Evolutionary conservation across 2,888 invertebrate genomes (phyloP).

Genomic region (Mythimna ferrago): DNA sequence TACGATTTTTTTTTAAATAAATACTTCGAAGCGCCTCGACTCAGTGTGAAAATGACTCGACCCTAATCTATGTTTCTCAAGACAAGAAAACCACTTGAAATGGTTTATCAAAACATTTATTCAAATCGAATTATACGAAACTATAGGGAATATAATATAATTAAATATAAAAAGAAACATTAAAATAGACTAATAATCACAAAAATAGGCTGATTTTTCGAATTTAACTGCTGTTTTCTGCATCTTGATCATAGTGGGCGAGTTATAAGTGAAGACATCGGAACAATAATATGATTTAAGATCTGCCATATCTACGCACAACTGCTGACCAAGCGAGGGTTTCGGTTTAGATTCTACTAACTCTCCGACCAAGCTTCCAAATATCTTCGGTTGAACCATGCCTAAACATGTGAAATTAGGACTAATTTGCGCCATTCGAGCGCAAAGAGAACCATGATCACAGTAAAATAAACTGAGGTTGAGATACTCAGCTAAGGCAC

Average conservation of each 20-base stretch:
- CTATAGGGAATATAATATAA: slow-evolving; percentile 1
- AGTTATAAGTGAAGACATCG: slow-evolving; percentile 82
- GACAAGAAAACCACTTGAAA: background rate
- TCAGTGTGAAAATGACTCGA: too few relatives aligned
- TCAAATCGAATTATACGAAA: slow-evolving; percentile 26
- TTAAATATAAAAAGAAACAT: slow-evolving; percentile 3
- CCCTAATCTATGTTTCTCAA: too few relatives aligned
- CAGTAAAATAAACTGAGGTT: slow-evolving; percentile 75
- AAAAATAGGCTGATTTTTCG: slow-evolving; percentile 68
- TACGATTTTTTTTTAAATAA: too few relatives aligned
- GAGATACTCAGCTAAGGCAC: slow-evolving; percentile 82
- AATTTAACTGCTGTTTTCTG: slow-evolving; percentile 75
- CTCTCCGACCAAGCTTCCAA: slow-evolving; percentile 65
- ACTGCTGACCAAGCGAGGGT: background rate
- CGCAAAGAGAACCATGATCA: slow-evolving; percentile 72
- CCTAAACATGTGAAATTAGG: slow-evolving; percentile 79
- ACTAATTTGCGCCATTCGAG: slow-evolving; percentile 80
- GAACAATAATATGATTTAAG: slow-evolving; percentile 83
- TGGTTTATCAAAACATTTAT: slow-evolving; percentile 21
- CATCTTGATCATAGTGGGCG: slow-evolving; percentile 82
- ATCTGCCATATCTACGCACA: slow-evolving; percentile 76
- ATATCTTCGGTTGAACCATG: slow-evolving; percentile 76
- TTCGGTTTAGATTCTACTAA: slow-evolving; percentile 47
- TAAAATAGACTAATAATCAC: slow-evolving; percentile 37
- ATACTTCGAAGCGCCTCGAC: too few relatives aligned